Base-by-base conservation (phyloP, 2,888 invertebrate genomes). In the Megamerina dolium region DNA sequence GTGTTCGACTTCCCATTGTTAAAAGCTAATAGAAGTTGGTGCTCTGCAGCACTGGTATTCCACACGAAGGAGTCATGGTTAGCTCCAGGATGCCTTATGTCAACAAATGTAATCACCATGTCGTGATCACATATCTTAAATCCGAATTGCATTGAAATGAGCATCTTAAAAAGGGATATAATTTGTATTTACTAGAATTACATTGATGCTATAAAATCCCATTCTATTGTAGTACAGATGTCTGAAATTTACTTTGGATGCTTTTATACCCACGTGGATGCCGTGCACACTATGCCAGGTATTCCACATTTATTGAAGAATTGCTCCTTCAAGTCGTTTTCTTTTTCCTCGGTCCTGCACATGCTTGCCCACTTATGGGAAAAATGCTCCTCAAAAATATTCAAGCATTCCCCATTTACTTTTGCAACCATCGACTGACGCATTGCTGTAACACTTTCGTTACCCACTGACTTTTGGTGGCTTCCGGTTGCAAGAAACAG, bases 161-260 rank as follows among this genome's bases (percentile, higher is more conserved):
- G n/a, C n/a, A n/a, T n/a, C n/a, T n/a, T n/a, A n/a, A n/a, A n/a
- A n/a, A n/a, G n/a, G n/a, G n/a, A n/a, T n/a, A n/a, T n/a, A n/a
- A n/a, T n/a, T n/a, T n/a, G n/a, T n/a, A 32, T 17, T 32, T 32
- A 32, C 32, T 14, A 17, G 16, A 5, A 32, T n/a, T 14, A 32
- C 32, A 32, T 32, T 32, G 14, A 32, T 14, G 32, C 32, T 32
- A 32, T 32, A 32, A 32, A 32, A 32, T 9, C 32, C 32, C 16
- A 17, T 32, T 14, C 16, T 32, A 32, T 32, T 13, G 32, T 32
- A 14, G 16, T 32, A 32, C 3, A 32, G 16, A 32, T 32, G 4
- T 14, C 32, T 32, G 10, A 8, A n/a, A 32, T 32, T 14, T 32
- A 17, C 32, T 5, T n/a, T 14, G 5, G 32, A 4, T 32, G 32